Evolutionary conservation across 2,888 invertebrate genomes (phyloP).

Genomic region (Euplagia quadripunctaria): DNA sequence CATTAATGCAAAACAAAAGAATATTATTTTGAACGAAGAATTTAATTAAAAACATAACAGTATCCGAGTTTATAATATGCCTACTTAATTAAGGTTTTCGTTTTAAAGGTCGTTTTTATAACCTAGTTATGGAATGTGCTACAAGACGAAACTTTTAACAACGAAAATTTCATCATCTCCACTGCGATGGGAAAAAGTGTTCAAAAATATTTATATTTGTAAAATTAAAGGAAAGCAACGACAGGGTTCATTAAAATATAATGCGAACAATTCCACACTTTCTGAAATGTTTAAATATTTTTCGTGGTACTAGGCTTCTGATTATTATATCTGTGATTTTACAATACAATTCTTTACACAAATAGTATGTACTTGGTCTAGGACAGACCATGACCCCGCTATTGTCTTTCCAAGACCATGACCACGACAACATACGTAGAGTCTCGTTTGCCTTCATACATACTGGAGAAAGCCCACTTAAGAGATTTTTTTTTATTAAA

Average conservation of each 20-base stretch:
- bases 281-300: too few relatives aligned
- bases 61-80: constrained; percentile 59
- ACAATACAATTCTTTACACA: too few relatives aligned
- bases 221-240: background rate
- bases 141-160: constrained; percentile 20
- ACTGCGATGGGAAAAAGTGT: constrained; percentile 26
- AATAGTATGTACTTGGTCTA: too few relatives aligned
- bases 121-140: constrained; percentile 53
- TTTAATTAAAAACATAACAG: constrained; percentile 60
- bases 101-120: constrained; percentile 54
- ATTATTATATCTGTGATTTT: too few relatives aligned
- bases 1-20: constrained; percentile 37
- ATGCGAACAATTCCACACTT: too few relatives aligned
- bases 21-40: constrained; percentile 49
- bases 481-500: too few relatives aligned
- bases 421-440: too few relatives aligned
- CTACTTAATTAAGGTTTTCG: constrained; percentile 62
- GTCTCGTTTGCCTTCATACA: too few relatives aligned
- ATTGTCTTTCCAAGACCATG: too few relatives aligned
- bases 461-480: too few relatives aligned
- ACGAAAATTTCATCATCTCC: constrained; percentile 41
- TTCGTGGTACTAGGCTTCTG: too few relatives aligned
- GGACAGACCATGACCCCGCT: too few relatives aligned
- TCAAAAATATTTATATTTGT: constrained; percentile 15
- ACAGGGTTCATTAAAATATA: background rate